Conservation (phyloP, 2,888 invertebrate genomes). For the Trichopoda pennipes region DNA sequence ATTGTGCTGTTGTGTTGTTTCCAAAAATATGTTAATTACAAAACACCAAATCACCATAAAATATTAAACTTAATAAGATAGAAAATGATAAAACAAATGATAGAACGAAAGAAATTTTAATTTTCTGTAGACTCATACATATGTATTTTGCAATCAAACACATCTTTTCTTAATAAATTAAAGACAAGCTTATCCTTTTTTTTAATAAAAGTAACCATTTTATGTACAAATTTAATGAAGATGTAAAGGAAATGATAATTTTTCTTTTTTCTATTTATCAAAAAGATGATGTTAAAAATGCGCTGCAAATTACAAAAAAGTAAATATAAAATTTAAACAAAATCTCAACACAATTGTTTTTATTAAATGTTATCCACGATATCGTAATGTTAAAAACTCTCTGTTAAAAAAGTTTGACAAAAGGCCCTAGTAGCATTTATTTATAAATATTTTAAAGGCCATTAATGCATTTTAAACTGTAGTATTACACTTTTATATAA, state of each 20-base stretch:
- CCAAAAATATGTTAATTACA: constrained; percentile 34
- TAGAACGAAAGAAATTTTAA: constrained; percentile 36
- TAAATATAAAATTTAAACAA: neutral
- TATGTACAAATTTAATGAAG: constrained; percentile 1
- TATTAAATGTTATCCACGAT: neutral
- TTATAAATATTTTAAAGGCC: no score
- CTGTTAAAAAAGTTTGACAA: neutral
- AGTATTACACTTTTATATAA: no score
- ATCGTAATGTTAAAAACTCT: neutral
- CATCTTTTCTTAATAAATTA: neutral
- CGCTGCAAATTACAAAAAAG: constrained; percentile 71
- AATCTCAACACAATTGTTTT: neutral
- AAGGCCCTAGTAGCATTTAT: no score
- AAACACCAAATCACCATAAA: constrained; percentile 58
- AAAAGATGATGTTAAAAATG: constrained; percentile 71
- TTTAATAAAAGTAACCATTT: constrained; percentile 28
- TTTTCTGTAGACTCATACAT: neutral
- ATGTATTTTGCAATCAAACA: constrained; percentile 34
- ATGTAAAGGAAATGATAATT: constrained; percentile 14
- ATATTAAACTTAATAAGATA: constrained; percentile 36
- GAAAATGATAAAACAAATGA: constrained; percentile 30
- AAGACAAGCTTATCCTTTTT: neutral
- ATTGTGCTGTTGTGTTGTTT: constrained; percentile 65
- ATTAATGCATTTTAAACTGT: no score
- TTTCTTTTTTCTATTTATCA: constrained; percentile 3